phyloP scores from a whole-genome alignment of 1,140 invertebrate species.

The Matsumurasca onukii region DNA sequence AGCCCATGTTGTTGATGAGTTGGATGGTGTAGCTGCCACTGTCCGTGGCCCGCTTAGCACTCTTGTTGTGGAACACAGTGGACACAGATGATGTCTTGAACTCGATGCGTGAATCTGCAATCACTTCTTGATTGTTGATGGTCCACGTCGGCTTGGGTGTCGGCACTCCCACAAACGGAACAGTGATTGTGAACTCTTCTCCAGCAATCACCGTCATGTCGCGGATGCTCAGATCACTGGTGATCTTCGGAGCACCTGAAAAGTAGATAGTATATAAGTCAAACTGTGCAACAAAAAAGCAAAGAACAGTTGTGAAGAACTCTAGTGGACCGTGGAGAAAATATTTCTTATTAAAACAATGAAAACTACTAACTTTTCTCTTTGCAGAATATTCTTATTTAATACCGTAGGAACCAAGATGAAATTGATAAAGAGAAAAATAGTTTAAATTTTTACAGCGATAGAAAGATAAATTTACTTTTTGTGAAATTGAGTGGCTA shows the following conservation, averaged over 20 bases:
- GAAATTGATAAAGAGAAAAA: no score
- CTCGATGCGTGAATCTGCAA: constrained; percentile 77
- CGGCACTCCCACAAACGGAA: constrained; percentile 89
- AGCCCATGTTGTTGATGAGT: constrained; percentile 83
- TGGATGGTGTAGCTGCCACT: constrained; percentile 91
- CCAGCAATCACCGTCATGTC: constrained; percentile 95
- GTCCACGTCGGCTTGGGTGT: constrained; percentile 86
- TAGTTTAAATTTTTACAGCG: no score
- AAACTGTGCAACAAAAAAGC: no score
- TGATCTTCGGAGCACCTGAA: constrained; percentile 81
- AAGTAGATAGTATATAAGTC: no score
- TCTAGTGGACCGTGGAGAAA: no score
- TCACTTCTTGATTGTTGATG: constrained; percentile 82
- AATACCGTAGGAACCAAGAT: no score
- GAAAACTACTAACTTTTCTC: no score
- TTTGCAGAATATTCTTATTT: no score
- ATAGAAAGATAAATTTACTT: no score
- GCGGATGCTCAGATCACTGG: constrained; percentile 86
- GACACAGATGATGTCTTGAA: constrained; percentile 82
- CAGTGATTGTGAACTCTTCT: constrained; percentile 93
- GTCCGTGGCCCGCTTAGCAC: constrained; percentile 79
- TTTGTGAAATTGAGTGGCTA: no score
- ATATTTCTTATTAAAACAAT: no score
- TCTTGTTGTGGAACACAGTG: constrained; percentile 84
- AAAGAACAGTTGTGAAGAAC: no score